Evolutionary conservation across 2,797 vertebrate genomes (phyloP).

Genomic region (Neoniphon sammara): DNA sequence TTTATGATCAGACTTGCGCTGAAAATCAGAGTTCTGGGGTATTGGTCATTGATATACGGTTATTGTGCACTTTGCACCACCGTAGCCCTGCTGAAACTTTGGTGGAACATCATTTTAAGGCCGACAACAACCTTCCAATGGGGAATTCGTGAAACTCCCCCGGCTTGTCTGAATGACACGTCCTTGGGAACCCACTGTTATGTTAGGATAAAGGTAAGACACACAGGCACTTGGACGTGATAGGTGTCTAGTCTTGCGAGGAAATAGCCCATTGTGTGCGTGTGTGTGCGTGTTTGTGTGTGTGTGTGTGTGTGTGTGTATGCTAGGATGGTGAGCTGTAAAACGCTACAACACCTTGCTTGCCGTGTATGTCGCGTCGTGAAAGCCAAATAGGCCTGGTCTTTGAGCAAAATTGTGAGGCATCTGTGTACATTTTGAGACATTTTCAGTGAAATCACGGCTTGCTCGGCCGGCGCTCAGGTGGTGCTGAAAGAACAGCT

Average conservation of each 20-base stretch:
- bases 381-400: slow-evolving; percentile 57
- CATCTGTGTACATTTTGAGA: slow-evolving; percentile 33
- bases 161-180: slow-evolving; percentile 93
- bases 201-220: slow-evolving; percentile 94
- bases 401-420: slow-evolving; percentile 16
- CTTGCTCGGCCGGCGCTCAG: slow-evolving; percentile 46
- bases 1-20: slow-evolving; percentile 82
- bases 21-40: slow-evolving; percentile 83
- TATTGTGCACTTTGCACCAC: slow-evolving; percentile 89
- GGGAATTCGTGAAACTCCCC: slow-evolving; percentile 87
- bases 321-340: slow-evolving; percentile 4
- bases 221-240: slow-evolving; percentile 18
- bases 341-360: slow-evolving; percentile 34
- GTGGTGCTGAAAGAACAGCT: slow-evolving; percentile 77
- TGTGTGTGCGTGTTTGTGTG: not conserved
- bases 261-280: slow-evolving; percentile 29
- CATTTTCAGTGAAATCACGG: slow-evolving; percentile 6
- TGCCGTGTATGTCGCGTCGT: slow-evolving; percentile 44
- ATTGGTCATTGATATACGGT: slow-evolving; percentile 91
- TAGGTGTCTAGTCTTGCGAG: slow-evolving; percentile 24
- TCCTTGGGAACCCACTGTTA: slow-evolving; percentile 98
- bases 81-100: slow-evolving; percentile 91
- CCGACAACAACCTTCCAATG: slow-evolving; percentile 90
- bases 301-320: not conserved
- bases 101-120: slow-evolving; percentile 89